Evolutionary conservation across 2,888 invertebrate genomes (phyloP).

Genomic region (Cheilosia impressa): DNA sequence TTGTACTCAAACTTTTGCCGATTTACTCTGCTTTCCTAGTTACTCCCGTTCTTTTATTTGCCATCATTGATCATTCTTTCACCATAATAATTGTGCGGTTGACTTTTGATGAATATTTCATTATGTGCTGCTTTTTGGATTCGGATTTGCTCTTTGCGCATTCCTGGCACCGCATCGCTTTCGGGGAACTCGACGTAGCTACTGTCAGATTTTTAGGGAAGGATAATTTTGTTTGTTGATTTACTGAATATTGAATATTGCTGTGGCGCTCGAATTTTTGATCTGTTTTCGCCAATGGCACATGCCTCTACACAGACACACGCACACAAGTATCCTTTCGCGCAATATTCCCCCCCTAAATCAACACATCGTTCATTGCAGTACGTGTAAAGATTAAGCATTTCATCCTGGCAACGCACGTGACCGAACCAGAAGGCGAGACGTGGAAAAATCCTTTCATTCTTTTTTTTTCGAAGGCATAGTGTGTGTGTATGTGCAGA

Average conservation of each 20-base stretch:
- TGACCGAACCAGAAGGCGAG: conserved; percentile 43
- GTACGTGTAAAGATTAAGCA: conserved; percentile 71
- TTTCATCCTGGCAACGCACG: conserved; percentile 53
- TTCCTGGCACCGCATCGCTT: conserved; percentile 25
- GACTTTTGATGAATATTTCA: conserved; percentile 74
- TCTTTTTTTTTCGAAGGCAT: conserved; percentile 34
- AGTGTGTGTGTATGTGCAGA: conserved; percentile 4
- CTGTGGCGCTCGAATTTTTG: not conserved
- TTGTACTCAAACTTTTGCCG: conserved; percentile 56
- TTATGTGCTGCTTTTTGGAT: conserved; percentile 58
- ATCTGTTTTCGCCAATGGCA: not conserved
- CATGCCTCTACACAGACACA: not conserved
- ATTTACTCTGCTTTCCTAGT: conserved; percentile 10
- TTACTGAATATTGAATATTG: conserved; percentile 60
- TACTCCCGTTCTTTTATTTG: too few relatives aligned
- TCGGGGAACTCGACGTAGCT: conserved; percentile 7
- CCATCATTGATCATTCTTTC: conserved; percentile 14
- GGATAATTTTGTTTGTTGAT: conserved; percentile 57
- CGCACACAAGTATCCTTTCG: conserved; percentile 1
- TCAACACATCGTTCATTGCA: conserved; percentile 66
- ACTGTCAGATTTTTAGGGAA: conserved; percentile 49
- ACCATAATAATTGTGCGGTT: conserved; percentile 71
- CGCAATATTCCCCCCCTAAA: conserved; percentile 43
- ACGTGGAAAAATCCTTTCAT: conserved; percentile 33
- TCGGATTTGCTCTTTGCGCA: conserved; percentile 51